Conservation (phyloP, 2,797 vertebrate genomes). For the Dermochelys coriacea region DNA sequence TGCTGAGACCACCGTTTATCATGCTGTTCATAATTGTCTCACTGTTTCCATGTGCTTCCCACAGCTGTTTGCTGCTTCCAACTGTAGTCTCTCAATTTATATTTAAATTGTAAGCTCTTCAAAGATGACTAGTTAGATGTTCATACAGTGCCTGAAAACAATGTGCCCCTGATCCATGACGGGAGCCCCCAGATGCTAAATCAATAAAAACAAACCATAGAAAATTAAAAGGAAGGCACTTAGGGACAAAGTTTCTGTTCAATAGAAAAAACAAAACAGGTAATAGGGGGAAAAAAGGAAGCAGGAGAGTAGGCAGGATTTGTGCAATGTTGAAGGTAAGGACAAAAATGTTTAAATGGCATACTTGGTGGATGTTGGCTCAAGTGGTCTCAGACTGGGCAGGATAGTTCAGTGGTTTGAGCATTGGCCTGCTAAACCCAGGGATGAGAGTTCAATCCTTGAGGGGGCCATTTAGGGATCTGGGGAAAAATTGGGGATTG, state of each 20-base stretch:
- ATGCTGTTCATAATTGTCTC: conserved; percentile 8
- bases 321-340: not conserved
- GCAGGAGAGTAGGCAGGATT: not conserved
- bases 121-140: not conserved
- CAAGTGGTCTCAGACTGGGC: not conserved
- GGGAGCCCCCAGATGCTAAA: not conserved
- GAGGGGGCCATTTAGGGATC: too few species aligned
- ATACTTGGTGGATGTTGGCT: not conserved
- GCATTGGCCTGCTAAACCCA: too few species aligned
- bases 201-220: not conserved
- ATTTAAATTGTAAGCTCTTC: not conserved
- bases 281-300: not conserved
- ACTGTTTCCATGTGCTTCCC: not conserved
- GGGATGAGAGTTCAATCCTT: too few species aligned
- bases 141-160: too few species aligned
- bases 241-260: fast-evolving
- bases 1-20: not conserved
- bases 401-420: too few species aligned
- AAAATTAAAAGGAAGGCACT: not conserved
- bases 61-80: conserved; percentile 41
- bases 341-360: not conserved
- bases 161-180: too few species aligned
- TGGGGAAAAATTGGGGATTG: too few species aligned
- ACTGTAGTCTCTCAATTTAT: not conserved
- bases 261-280: not conserved